Evolutionary conservation across 2,888 invertebrate species (phyloP), one percentile per base, ranked within the genome.

Genomic region (Vanessa cardui): DNA sequence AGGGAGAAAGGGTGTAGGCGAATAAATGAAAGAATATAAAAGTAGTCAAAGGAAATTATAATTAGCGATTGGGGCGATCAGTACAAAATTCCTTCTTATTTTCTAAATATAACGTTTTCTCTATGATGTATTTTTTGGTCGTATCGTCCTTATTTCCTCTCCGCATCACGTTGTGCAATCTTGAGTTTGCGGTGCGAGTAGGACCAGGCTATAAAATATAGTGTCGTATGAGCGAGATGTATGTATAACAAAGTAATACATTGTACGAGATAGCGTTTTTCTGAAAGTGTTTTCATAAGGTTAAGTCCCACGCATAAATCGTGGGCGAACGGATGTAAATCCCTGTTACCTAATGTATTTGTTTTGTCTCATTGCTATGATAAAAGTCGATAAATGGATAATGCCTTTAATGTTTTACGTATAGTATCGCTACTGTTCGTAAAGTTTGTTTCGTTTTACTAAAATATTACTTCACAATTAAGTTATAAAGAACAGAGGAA

Each of bases 271-370:
- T 46, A 47, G 6, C 47, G 6, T 18, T 47, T 18, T 31, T 59
- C 47, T 31, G 21, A 21, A 21, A 45, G 26, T 47, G 46, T 60
- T 60, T 45, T 60, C 60, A 60, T 60, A 47, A 47, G 21, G 26
- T 58, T 15, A 6, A 46, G 46, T 26, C 39, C 18, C 56, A 39
- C 56, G 56, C 39, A 31, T 33, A 20, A 6, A 15, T 39, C n/a
- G 56, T 56, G 39, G 18, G 52, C 49, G 49, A 52, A 16, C 6
- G 52, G 52, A 18, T 39, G n/a, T 33, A 56, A 56, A n/a, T n/a
- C 56, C 18, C n/a, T 9, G 39, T 39, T 56, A 56, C 33, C 8
- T 39, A 39, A 56, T 56, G 8, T 56, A 56, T 18, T 9, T 18
- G 9, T 39, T n/a, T 39, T 56, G 6, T 18, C 3, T 56, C 18